These are phyloP conservation scores for Myripristis jacobus DNA, from an alignment of 2,797 vertebrate genomes.

Conservation along the genomic window DNA sequence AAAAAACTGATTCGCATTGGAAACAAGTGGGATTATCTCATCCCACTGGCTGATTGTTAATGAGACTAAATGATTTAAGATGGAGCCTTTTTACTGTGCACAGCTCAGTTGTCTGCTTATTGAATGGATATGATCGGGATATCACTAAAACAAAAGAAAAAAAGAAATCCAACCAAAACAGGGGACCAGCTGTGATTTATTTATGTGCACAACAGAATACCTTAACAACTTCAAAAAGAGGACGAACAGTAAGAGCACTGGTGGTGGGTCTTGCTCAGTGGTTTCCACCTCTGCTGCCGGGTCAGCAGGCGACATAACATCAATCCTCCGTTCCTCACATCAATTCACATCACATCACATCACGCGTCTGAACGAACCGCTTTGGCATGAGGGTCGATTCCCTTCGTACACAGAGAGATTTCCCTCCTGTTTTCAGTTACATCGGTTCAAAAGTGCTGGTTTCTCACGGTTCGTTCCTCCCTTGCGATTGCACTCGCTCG, in stretches of 20 bases:
- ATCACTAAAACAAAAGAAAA: neutral
- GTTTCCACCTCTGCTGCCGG: constrained; percentile 34
- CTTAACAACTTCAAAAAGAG: constrained; percentile 68
- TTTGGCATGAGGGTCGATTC: constrained; percentile 32
- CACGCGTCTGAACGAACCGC: constrained; percentile 1
- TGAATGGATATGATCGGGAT: constrained; percentile 3
- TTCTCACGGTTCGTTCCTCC: neutral
- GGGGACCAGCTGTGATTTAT: constrained; percentile 73
- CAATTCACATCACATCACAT: neutral
- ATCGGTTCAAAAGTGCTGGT: constrained; percentile 26
- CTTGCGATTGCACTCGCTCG: too few species aligned
- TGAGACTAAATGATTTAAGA: too few species aligned
- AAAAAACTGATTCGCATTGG: too few species aligned
- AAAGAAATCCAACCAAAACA: too few species aligned
- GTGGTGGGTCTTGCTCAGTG: constrained; percentile 59
- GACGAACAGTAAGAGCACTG: constrained; percentile 72
- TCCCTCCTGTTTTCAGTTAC: neutral
- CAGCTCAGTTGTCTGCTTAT: too few species aligned
- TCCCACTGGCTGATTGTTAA: too few species aligned
- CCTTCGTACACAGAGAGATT: neutral
- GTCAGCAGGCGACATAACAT: neutral
- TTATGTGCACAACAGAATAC: constrained; percentile 59
- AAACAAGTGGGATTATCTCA: too few species aligned
- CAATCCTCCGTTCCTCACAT: neutral
- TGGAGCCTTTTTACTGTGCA: too few species aligned